Percentiles rank a stretch among this genome's conserved stretches.
Evolutionary conservation across 2,113 vertebrate species (phyloP).

Genomic region (Sterna hirundo): DNA sequence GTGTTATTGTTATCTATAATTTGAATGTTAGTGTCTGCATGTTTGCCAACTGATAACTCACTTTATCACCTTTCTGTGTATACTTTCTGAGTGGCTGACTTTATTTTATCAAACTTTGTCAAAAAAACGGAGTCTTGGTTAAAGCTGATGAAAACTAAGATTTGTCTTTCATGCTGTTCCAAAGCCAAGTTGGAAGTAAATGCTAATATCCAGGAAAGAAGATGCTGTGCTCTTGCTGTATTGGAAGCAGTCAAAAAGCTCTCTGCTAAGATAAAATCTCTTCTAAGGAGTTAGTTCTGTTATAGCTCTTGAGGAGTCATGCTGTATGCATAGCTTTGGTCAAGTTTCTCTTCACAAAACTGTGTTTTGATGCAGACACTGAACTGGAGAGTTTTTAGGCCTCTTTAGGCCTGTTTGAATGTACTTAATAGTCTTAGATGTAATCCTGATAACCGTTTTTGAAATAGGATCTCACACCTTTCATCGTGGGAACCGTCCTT

Average conservation of each 20-base stretch:
- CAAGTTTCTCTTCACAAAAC: not conserved
- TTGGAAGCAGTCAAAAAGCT: not conserved
- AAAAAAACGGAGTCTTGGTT: not conserved
- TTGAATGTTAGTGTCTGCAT: not conserved
- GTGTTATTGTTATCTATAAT: conserved; percentile 17
- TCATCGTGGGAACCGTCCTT: rapidly evolving
- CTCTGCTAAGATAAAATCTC: not conserved
- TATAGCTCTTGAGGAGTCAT: not conserved
- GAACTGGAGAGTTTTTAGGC: not conserved
- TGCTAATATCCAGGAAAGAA: not conserved
- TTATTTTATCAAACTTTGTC: conserved; percentile 5
- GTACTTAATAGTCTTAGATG: not conserved
- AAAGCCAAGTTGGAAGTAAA: not conserved
- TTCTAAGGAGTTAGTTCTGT: not conserved
- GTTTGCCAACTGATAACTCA: conserved; percentile 16
- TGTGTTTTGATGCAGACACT: not conserved
- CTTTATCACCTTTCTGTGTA: not conserved
- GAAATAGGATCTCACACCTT: not conserved
- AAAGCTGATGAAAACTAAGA: not conserved
- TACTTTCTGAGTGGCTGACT: not conserved
- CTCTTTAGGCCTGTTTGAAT: not conserved
- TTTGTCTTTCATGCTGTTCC: conserved; percentile 19
- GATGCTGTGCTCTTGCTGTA: not conserved
- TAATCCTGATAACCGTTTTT: not conserved
- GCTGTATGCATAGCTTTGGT: not conserved